These are phyloP conservation scores for Babylonia areolata DNA, from an alignment of 1,140 invertebrate genomes.

Conservation along the genomic window DNA sequence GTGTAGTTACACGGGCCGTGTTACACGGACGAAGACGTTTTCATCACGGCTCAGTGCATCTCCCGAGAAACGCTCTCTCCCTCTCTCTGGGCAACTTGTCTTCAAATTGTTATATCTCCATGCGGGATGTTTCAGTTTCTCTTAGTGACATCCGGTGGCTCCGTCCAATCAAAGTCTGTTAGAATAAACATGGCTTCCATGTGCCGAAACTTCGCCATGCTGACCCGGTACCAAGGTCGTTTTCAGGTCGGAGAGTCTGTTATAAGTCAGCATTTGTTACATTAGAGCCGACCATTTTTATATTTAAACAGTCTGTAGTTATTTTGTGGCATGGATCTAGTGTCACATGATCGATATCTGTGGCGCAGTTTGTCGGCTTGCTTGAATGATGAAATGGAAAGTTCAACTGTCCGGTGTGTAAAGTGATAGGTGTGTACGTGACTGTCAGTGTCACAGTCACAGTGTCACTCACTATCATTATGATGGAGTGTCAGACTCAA, in stretches of 20 bases:
- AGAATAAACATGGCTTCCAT: constrained; percentile 47
- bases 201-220: constrained; percentile 36
- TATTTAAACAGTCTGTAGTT: background rate
- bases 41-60: background rate
- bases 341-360: too few relatives aligned
- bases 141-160: constrained; percentile 17
- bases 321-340: too few relatives aligned
- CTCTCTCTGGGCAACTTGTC: too few relatives aligned
- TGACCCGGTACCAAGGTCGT: constrained; percentile 34
- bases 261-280: background rate
- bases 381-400: background rate
- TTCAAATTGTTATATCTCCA: background rate
- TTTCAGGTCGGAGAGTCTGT: constrained; percentile 27
- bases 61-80: too few relatives aligned
- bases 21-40: too few relatives aligned
- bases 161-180: background rate
- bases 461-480: too few relatives aligned
- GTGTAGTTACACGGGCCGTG: too few relatives aligned
- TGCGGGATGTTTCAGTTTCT: background rate
- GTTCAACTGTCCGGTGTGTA: too few relatives aligned
- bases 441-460: background rate
- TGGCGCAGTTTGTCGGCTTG: background rate
- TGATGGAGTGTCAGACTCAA: too few relatives aligned
- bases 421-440: too few relatives aligned
- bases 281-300: background rate